Base-by-base conservation (phyloP, 1,140 invertebrate species). In the Ptiloglossa arizonensis region DNA sequence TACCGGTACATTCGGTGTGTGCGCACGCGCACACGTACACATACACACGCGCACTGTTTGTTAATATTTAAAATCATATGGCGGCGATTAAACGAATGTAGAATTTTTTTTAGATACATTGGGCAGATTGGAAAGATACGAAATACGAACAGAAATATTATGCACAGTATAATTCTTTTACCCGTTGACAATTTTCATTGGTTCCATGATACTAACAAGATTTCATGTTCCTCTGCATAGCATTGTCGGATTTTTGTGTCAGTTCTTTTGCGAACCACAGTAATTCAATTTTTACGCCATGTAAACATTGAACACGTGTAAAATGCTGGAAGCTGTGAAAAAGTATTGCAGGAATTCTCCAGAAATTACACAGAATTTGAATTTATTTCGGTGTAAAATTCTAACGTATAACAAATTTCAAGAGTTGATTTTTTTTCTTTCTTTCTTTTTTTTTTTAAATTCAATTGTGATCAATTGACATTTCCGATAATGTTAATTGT, bases 301-400 rank as follows among this genome's bases (percentile, higher is more conserved):
- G 48, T 22, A 66, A 52, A 73, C 52, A 66, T 19, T 44, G n/a
- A 4, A 48, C 8, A 24, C 32, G 38, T 22, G n/a, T 44, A 29
- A 44, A 15, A 32, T 66, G n/a, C 29, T 62, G 67, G 57, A 44
- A 83, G 77, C 89, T 90, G 90, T 90, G 90, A 89, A 90, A 90
- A 90, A 90, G 90, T 89, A 87, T 90, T 90, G 88, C 86, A 83
- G 69, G 69, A 17, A 59, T 35, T 56, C 29, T 67, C 11, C 60
- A 56, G 19, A 57, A 52, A 41, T 56, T 41, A 4, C 5, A 35
- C 32, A 41, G 27, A 54, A 32, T 66, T 24, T 11, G 19, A 15
- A n/a, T 57, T 69, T 1, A 17, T 48, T 27, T 59, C 19, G 24
- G 3, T 15, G 29, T 9, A 13, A 50, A 17, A 5, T 24, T 52